Conservation (phyloP, 2,113 vertebrate species). For the Pluvianellus socialis region DNA sequence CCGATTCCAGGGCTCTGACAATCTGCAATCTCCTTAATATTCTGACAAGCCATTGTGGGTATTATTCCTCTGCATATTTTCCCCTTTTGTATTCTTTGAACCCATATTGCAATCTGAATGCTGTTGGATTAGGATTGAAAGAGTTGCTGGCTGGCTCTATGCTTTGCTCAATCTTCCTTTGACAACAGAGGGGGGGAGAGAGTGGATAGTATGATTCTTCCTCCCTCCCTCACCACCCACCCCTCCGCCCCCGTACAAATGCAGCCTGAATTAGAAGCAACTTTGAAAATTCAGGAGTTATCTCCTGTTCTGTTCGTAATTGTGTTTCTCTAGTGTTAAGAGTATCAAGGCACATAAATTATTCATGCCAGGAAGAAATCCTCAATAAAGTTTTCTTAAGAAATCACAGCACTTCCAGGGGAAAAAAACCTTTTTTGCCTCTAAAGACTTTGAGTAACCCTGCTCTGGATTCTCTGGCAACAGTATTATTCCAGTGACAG, state of each 20-base stretch:
- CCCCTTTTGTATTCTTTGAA: not conserved
- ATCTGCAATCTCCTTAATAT: conserved; percentile 34
- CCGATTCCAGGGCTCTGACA: conserved; percentile 18
- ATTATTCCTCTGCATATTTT: conserved; percentile 1
- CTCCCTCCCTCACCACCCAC: no score
- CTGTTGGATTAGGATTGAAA: conserved; percentile 9
- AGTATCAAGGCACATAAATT: not conserved
- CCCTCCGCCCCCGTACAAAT: not conserved
- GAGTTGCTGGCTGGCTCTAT: not conserved
- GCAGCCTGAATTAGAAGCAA: not conserved
- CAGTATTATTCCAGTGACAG: not conserved
- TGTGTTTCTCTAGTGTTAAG: not conserved
- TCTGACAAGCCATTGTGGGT: not conserved
- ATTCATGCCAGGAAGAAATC: not conserved
- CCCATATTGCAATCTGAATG: not conserved
- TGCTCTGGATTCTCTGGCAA: not conserved
- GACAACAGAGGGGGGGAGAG: not conserved
- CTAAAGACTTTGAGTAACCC: not conserved
- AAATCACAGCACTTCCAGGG: not conserved
- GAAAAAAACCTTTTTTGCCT: not conserved
- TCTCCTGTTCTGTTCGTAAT: not conserved
- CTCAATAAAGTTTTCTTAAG: not conserved
- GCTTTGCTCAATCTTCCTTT: conserved; percentile 5
- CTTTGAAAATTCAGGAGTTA: not conserved
- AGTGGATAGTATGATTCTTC: not conserved